Evolutionary conservation across 2,888 invertebrate genomes (phyloP).

Genomic region (Cerastis leucographa): DNA sequence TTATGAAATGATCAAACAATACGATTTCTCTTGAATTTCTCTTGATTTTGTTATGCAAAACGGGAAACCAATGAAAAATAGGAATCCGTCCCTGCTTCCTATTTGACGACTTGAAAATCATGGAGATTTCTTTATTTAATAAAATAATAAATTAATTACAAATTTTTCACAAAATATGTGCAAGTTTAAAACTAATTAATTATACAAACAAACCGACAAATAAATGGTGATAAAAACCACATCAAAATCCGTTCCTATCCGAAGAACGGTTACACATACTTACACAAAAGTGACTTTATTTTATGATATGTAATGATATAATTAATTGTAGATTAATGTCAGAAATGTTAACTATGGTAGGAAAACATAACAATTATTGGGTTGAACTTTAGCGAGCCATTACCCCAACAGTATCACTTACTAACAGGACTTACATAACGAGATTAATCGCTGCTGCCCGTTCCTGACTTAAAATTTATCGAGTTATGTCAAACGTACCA

Average conservation of each 20-base stretch:
- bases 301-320: background rate
- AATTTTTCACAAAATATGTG: too few species aligned
- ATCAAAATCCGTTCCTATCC: background rate
- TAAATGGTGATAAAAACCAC: background rate
- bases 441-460: conserved; percentile 43
- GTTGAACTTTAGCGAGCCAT: conserved; percentile 12
- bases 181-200: background rate
- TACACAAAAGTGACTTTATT: background rate
- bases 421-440: conserved; percentile 35
- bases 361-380: background rate
- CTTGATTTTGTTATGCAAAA: background rate
- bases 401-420: conserved; percentile 44
- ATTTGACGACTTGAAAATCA: background rate
- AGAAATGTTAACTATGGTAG: background rate
- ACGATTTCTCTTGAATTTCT: too few species aligned
- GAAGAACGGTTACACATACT: background rate
- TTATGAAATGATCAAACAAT: background rate
- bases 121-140: background rate
- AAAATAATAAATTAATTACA: too few species aligned
- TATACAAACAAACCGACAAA: background rate
- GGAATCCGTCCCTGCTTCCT: background rate
- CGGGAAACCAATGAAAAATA: background rate
- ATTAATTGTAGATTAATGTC: background rate
- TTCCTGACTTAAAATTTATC: conserved; percentile 2
- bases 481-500: conserved; percentile 8